Conservation (phyloP, 1,140 invertebrate genomes). For the Drosophila subobscura region DNA sequence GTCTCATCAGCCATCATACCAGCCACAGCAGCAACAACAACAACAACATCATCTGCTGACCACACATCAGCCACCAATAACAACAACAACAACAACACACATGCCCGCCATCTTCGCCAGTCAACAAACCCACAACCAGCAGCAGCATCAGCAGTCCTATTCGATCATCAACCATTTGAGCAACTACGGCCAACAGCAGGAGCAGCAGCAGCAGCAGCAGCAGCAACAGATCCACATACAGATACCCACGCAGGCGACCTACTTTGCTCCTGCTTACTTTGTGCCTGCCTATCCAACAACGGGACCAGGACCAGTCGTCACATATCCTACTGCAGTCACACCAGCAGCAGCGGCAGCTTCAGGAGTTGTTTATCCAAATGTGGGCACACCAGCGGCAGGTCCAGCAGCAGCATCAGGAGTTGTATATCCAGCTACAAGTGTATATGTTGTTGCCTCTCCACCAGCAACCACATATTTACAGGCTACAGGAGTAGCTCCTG, state of each 20-base stretch:
- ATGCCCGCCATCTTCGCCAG: too few species aligned
- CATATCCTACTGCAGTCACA: constrained; percentile 1
- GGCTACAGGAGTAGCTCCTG: too few species aligned
- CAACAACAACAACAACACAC: too few species aligned
- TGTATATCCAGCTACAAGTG: constrained; percentile 4
- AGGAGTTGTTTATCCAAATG: constrained; percentile 2
- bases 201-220: too few species aligned
- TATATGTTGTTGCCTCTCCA: constrained; percentile 3
- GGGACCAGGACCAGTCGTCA: neutral
- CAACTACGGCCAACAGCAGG: constrained; percentile 4
- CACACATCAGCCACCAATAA: neutral
- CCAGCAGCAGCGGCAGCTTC: constrained; percentile 2
- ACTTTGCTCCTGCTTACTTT: neutral
- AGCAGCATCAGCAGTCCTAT: neutral
- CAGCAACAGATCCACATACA: constrained; percentile 3
- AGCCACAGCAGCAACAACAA: constrained; percentile 37
- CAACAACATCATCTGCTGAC: constrained; percentile 2
- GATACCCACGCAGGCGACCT: constrained; percentile 10
- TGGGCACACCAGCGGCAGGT: constrained; percentile 8
- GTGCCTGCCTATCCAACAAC: too few species aligned
- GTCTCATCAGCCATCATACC: too few species aligned
- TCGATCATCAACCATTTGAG: neutral
- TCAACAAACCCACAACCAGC: neutral
- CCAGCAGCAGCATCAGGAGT: constrained; percentile 14
- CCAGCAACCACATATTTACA: neutral